These are phyloP conservation scores for Lagorchestes hirsutus DNA, from an alignment of 2,797 vertebrate genomes.

Conservation along the genomic window DNA sequence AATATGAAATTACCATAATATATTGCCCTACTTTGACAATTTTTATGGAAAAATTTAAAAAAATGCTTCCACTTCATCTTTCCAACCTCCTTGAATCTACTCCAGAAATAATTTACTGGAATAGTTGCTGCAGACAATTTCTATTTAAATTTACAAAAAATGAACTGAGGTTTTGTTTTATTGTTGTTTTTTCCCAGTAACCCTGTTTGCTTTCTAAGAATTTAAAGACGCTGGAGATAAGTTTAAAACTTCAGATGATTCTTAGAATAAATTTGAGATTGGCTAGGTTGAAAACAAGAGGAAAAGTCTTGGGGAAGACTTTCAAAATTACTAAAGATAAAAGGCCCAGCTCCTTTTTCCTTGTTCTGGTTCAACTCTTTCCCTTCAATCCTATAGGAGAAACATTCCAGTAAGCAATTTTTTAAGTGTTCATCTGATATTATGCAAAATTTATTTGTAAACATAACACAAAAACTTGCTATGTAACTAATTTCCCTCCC, in stretches of 20 bases:
- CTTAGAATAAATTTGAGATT: background rate
- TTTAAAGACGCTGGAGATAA: background rate
- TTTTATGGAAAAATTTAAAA: conserved; percentile 16
- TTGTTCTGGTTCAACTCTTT: background rate
- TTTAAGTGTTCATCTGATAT: background rate
- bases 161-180: background rate
- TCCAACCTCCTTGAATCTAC: background rate
- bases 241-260: background rate
- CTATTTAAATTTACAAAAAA: conserved; percentile 23
- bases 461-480: background rate
- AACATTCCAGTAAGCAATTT: background rate
- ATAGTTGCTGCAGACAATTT: background rate
- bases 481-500: background rate
- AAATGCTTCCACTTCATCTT: background rate
- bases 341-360: background rate
- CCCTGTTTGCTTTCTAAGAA: background rate
- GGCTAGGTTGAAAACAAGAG: background rate
- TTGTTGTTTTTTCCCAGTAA: background rate
- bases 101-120: background rate
- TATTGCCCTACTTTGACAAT: background rate
- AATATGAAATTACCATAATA: conserved; percentile 17
- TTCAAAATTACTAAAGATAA: background rate
- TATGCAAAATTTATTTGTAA: background rate
- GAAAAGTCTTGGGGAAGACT: background rate
- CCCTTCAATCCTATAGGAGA: background rate